Base-by-base conservation (phyloP, 2,113 vertebrate species). In the Terrapene triunguis region DNA sequence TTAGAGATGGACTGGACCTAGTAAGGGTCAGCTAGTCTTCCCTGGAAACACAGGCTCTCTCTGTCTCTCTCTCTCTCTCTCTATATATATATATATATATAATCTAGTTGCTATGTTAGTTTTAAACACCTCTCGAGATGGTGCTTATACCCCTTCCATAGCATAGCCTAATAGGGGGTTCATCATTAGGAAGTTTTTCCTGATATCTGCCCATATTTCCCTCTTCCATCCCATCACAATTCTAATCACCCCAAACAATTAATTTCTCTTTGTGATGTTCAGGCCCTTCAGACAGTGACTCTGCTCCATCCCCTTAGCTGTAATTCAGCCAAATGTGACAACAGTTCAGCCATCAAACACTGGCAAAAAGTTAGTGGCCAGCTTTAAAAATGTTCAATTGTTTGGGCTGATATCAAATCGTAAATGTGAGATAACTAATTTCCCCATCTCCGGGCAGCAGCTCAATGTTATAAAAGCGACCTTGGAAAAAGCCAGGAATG, bases 401-500 rank as follows among this genome's bases (percentile, higher is more conserved):
- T 32, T 80, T 5, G 19, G 50, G 50, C 32, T 80, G 50, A n/a
- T 29, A 53, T n/a, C 10, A 53, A 80, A 51, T 79, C 19, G 8
- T 19, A 79, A 50, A 79, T 32, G 44, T 79, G 38, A 27, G 47
- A 32, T 44, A 79, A 14, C 47, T 32, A 32, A 8, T 79, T 17
- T 48, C 76, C 76, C 76, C 47, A 7, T 5, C 25, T 48, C 42
- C 5, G 4, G 4, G 16, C 17, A 17, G 47, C 27, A 80, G 47
- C 29, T 51, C 13, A 80, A 29, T 80, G 32, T 48, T 35, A 35
- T 21, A 50, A 80, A 35, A 35, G 29, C 19, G 48, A 47, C 27
- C 50, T 82, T n/a, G 79, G 82, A 35, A 87, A 72, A 90, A 89
- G 59, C 59, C 91, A 82, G 87, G 90, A 95, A 96, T n/a, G 10